Conservation (phyloP, 2,888 invertebrate genomes). For the Steinernema scapterisci region DNA sequence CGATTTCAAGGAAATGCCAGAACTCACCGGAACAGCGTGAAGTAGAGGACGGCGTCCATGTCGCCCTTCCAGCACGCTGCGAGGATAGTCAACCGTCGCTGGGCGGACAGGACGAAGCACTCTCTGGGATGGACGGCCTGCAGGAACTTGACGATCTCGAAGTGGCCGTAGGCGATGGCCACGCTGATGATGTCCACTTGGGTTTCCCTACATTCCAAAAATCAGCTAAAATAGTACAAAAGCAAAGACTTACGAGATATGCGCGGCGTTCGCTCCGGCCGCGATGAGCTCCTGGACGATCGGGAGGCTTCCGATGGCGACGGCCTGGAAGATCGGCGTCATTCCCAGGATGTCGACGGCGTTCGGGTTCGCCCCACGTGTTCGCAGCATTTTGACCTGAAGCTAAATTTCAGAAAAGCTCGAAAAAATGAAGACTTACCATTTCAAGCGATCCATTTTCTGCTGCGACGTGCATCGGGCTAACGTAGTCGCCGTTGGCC, state of each 20-base stretch:
- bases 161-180: background rate
- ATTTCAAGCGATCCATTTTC: background rate
- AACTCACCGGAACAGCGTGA: background rate
- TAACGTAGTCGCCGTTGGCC: background rate
- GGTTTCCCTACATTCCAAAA: background rate
- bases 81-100: constrained; percentile 1
- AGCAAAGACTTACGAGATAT: background rate
- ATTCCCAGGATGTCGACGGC: background rate
- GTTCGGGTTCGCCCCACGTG: background rate
- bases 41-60: background rate
- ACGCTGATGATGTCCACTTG: constrained; percentile 1
- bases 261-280: constrained; percentile 11
- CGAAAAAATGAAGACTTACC: background rate
- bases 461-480: constrained; percentile 2
- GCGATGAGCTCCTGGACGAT: background rate
- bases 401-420: too few relatives aligned
- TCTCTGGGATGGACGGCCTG: background rate
- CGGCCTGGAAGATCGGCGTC: constrained; percentile 7
- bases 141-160: background rate
- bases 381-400: constrained; percentile 8
- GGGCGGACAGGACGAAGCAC: background rate
- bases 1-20: background rate
- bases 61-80: background rate
- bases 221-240: background rate
- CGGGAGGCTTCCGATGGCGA: background rate